These are phyloP conservation scores for Mesoligia furuncula DNA, from an alignment of 2,888 invertebrate species.

Conservation along the genomic window DNA sequence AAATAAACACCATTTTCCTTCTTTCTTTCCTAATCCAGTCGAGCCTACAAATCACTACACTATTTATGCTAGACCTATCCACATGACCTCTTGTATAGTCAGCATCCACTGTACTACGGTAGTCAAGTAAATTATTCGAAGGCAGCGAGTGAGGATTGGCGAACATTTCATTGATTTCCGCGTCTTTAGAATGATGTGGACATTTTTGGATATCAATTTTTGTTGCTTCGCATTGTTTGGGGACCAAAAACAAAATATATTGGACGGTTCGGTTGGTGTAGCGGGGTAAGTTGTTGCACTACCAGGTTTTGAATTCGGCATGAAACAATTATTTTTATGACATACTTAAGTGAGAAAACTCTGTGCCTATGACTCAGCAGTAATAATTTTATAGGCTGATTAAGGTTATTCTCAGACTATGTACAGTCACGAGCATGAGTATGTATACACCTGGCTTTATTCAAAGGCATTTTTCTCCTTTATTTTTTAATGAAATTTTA, in stretches of 20 bases:
- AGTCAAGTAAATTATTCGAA: conserved; percentile 1
- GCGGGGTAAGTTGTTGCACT: background rate
- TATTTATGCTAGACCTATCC: background rate
- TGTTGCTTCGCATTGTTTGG: background rate
- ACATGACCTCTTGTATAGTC: conserved; percentile 4
- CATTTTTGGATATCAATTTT: background rate
- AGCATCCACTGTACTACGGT: conserved; percentile 11
- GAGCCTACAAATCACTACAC: background rate
- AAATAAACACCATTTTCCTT: no score
- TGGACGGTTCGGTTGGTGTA: background rate
- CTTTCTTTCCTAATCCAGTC: background rate
- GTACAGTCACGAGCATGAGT: no score
- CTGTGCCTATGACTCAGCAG: background rate
- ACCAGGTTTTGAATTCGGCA: background rate
- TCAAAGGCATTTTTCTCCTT: no score
- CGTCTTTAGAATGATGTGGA: background rate
- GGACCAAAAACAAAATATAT: background rate
- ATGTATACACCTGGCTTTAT: no score
- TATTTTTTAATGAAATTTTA: no score
- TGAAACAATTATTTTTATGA: background rate
- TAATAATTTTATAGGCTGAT: background rate
- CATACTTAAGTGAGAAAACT: background rate
- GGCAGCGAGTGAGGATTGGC: no score
- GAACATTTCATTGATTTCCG: conserved; percentile 13
- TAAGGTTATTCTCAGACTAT: background rate